Evolutionary conservation across 2,888 invertebrate genomes (phyloP), one percentile per base, ranked within the genome.

Genomic region (Sinotaia quadrata): DNA sequence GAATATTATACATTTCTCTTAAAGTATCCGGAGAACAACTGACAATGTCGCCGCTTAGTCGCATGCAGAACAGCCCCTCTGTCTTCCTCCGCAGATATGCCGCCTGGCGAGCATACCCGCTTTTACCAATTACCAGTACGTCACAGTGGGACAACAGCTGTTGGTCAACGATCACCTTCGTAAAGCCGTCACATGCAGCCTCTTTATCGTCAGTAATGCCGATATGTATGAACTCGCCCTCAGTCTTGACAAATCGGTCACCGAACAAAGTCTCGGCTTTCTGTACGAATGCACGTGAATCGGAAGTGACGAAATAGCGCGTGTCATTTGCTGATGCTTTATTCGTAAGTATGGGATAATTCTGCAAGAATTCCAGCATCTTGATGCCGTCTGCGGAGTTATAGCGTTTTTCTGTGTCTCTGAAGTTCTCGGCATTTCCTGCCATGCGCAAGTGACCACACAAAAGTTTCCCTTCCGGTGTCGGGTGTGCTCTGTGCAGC

Each of bases 291-390:
- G 24, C 44, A 27, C 52, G 60, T 3, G 70, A 66, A 31, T 70
- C 70, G 0, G 70, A 47, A 1, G 70, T 67, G n/a, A 70, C 57
- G 33, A 67, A 70, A 10, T 67, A 52, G 5, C 52, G 21, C 29
- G 8, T 10, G n/a, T n/a, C n/a, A n/a, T n/a, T n/a, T n/a, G n/a
- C n/a, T n/a, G n/a, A n/a, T n/a, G n/a, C n/a, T n/a, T n/a, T n/a
- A n/a, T n/a, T n/a, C n/a, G n/a, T n/a, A n/a, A n/a, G n/a, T n/a
- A n/a, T n/a, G n/a, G n/a, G n/a, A n/a, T n/a, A 24, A 4, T 4
- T 21, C 21, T 18, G 52, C 52, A 52, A 31, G 21, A 52, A 52
- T 15, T 4, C 5, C 5, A 52, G 27, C 52, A 52, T 31, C 7
- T 27, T 52, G 7, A 29, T 8, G 7, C 52, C 52, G 27, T 52